Base-by-base conservation (phyloP, 1,140 invertebrate species). In the Trialeurodes vaporariorum region DNA sequence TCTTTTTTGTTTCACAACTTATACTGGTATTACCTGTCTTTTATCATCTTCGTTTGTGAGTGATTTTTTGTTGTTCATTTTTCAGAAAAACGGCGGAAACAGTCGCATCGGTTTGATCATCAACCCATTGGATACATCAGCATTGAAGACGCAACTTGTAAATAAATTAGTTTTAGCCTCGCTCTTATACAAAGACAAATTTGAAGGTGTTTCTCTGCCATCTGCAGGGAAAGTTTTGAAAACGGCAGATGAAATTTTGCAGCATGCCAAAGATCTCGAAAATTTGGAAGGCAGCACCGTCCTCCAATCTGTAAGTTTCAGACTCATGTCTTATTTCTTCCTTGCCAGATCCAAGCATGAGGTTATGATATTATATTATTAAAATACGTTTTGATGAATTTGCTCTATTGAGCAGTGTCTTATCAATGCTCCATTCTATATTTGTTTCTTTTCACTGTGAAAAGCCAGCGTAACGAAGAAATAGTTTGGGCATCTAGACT, bases 81-180 rank as follows among this genome's bases (percentile, higher is more conserved):
- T 75, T 25, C 71, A 85, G 84, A 81, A 81, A 77, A 79, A 81
- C 49, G 81, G 81, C 2, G 78, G 81, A 26, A 83, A 84, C 58
- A 78, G 84, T 0, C 81, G 87, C 9, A 79, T 88, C 17, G 83
- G 83, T 1, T 84, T 89, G 69, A 79, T 88, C 59, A 83, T 86
- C 0, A 88, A 89, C 74, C 81, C 83, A 1, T 81, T 9, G 5
- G 34, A 49, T 9, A 49, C 34, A 5, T 49, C 34, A 5, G 5
- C 34, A 5, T 9, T 17, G 5, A 49, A 49, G 17, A 9, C 34
- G 17, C 34, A 49, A 49, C 63, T 63, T 59, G 27, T 67, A 21
- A 67, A 67, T 67, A 64, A 67, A 67, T 59, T 67, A 25, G 59
- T 63, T 64, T 63, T 67, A 49, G 67, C 62, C 27, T 34, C 67